Conservation (phyloP, 2,797 vertebrate species). For the Aeoliscus strigatus region DNA sequence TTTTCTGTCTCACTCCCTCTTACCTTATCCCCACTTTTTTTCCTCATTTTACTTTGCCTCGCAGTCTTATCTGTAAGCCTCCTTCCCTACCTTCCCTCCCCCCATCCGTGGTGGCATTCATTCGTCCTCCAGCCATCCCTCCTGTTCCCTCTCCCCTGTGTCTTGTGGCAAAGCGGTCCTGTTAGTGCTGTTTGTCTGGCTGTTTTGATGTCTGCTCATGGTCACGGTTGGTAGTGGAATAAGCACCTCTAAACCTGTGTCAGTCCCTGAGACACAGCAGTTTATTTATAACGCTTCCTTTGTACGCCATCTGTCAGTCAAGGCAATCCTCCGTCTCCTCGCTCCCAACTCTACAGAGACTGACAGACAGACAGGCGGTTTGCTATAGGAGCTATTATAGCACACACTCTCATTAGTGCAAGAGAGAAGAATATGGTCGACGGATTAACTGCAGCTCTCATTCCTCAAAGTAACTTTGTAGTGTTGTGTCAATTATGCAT, state of each 20-base stretch:
- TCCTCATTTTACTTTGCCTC: conserved; percentile 44
- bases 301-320: conserved; percentile 69
- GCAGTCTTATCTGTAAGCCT: conserved; percentile 46
- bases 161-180: conserved; percentile 52
- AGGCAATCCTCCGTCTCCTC: conserved; percentile 61
- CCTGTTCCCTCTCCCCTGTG: conserved; percentile 33
- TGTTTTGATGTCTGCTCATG: conserved; percentile 65
- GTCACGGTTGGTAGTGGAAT: conserved; percentile 67
- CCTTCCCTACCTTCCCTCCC: conserved; percentile 20
- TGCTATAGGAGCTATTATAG: conserved; percentile 68
- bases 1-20: conserved; percentile 27
- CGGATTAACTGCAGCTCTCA: conserved; percentile 59
- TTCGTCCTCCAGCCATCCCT: conserved; percentile 39
- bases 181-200: conserved; percentile 54
- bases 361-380: conserved; percentile 55
- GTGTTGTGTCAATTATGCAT: conserved; percentile 65
- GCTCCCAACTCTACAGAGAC: conserved; percentile 53
- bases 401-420: conserved; percentile 68
- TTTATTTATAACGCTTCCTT: conserved; percentile 72
- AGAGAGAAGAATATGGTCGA: conserved; percentile 58
- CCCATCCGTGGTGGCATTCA: too few relatives aligned
- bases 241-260: conserved; percentile 72
- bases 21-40: conserved; percentile 41
- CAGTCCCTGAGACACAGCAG: conserved; percentile 61
- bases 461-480: conserved; percentile 69